These are phyloP conservation scores for Pachypsylla venusta DNA, from an alignment of 1,140 invertebrate species.

Conservation along the genomic window DNA sequence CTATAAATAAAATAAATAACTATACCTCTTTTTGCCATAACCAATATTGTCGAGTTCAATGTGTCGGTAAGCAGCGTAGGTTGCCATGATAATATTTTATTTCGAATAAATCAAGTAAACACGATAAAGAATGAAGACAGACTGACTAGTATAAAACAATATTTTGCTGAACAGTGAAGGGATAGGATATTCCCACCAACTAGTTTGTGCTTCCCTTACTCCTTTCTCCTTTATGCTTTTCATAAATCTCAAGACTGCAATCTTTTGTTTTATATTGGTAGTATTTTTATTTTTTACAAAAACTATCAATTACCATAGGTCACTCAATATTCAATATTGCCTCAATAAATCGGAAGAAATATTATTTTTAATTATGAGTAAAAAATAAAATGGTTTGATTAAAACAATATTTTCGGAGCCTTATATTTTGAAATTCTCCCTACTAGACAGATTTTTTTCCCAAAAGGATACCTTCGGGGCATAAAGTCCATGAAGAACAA, in stretches of 20 bases:
- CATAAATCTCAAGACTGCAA: not conserved
- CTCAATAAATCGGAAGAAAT: too few relatives aligned
- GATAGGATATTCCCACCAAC: not conserved
- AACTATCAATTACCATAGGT: too few relatives aligned
- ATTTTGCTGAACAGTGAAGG: not conserved
- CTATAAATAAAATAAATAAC: not conserved
- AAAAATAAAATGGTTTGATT: too few relatives aligned
- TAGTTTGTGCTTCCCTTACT: not conserved
- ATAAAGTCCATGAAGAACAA: too few relatives aligned
- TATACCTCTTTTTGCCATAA: slow-evolving; percentile 50
- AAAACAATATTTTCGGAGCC: too few relatives aligned
- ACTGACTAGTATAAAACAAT: not conserved
- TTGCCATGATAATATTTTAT: slow-evolving; percentile 40
- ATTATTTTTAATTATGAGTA: too few relatives aligned
- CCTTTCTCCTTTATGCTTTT: not conserved
- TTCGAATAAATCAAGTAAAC: not conserved
- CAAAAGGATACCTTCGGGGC: too few relatives aligned
- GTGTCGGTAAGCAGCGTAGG: slow-evolving; percentile 50
- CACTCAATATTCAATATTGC: too few relatives aligned
- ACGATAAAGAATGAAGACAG: not conserved
- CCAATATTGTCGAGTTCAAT: slow-evolving; percentile 53
- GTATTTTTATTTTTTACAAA: not conserved
- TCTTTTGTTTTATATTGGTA: not conserved
- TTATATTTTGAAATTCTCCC: too few relatives aligned
- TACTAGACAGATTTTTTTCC: too few relatives aligned